Evolutionary conservation across 2,113 vertebrate species (phyloP), one percentile per base, ranked within the genome.

Genomic region (Gallinago undulata): DNA sequence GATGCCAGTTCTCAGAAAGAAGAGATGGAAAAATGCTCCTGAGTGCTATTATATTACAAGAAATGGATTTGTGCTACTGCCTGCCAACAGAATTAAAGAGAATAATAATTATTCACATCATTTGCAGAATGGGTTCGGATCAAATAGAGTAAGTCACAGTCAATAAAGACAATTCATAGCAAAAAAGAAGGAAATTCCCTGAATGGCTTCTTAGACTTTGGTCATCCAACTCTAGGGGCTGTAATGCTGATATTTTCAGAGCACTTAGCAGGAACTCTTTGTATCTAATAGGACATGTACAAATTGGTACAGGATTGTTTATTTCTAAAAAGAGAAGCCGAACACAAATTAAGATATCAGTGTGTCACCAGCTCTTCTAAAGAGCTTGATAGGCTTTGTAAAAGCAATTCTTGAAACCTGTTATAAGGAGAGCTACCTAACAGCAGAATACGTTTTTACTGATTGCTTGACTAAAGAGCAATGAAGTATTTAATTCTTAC

Each of bases 401-500:
- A 68, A 64, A 76, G 63, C 31, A 23, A 31, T 21, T 80, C 37
- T 82, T 43, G 69, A 92, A 66, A 28, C 3, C 22, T 25, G 47
- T 77, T 60, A 28, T 45, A 70, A 80, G 51, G 80, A 84, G 51
- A 37, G 30, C 6, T 74, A n/a, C 35, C 47, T 50, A 35, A 62
- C 0, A 84, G 75, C 68, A 86, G 55, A 88, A 80, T 0, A 13
- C 25, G 83, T 73, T 84, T 90, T 87, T 56, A 50, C 30, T 73
- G 84, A 56, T n/a, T 50, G 63, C 41, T 59, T 56, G 67, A 60
- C 48, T 87, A 68, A 79, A 91, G 28, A 84, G 48, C 8, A 94
- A 94, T 8, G 74, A 85, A 80, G 88, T 56, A 30, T 30, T 45
- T 74, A 72, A 83, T 75, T 67, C 51, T 89, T 97, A 98, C 98